Base-by-base conservation (phyloP, 2,888 invertebrate species). In the Lasioglossum oenotherae region DNA sequence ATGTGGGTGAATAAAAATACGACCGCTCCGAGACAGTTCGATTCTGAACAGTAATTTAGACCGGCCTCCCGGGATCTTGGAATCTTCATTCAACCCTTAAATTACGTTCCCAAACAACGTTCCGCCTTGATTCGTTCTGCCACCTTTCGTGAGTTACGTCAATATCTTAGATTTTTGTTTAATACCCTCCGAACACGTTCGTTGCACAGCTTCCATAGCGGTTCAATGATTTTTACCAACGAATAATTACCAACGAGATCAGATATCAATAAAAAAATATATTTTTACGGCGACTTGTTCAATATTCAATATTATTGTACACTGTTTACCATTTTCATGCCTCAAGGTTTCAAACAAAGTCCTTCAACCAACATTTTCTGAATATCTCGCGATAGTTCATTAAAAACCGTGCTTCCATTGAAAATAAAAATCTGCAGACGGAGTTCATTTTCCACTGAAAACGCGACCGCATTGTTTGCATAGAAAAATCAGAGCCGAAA, bases 1-100 rank as follows among this genome's bases (percentile, higher is more conserved):
- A n/a, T 57, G 35, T 57, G 74, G 53, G 38, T 41, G 75, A 75
- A 75, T 41, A 60, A 57, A 60, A 60, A 31, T 60, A 27, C 41
- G 27, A 16, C 60, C 27, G n/a, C 27, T 19, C 57, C 14, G 60
- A 41, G 57, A 27, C 41, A 44, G 27, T 14, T 60, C 41, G 41
- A 75, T 16, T 67, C 35, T 10, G 31, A 16, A 31, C 35, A 27
- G 67, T 16, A 35, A 67, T 67, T 31, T 67, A 35, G 67, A 23
- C 31, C 67, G 67, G 16, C 16, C 35, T 31, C 10, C 6, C 35
- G 19, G 67, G 8, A 67, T 35, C 35, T 10, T 35, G 67, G 67
- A 35, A 35, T 67, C 31, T 67, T 35, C 19, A 10, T 67, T 64
- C 35, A 60, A 60, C 60, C 60, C 60, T 60, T 60, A 60, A 31